These are phyloP conservation scores for Andrena marginata DNA, from an alignment of 2,888 invertebrate species.

Conservation along the genomic window DNA sequence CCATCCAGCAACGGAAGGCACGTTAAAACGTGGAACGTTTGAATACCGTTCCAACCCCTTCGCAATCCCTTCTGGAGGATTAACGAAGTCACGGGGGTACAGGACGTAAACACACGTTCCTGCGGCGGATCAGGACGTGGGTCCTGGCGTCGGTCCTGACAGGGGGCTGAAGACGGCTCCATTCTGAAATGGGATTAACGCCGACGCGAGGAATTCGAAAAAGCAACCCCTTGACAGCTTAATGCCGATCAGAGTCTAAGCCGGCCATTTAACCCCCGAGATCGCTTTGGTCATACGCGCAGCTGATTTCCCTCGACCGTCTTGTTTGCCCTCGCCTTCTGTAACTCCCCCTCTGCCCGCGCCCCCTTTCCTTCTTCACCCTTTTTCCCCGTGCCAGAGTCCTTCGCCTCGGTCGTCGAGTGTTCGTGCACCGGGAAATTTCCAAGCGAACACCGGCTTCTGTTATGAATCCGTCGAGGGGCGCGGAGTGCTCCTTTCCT, in stretches of 20 bases:
- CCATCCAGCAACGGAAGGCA: constrained; percentile 36
- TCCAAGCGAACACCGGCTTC: constrained; percentile 27
- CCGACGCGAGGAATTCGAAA: constrained; percentile 77
- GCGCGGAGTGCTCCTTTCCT: constrained; percentile 39
- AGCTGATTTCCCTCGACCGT: constrained; percentile 39
- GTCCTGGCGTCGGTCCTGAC: constrained; percentile 67
- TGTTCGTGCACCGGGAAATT: constrained; percentile 48
- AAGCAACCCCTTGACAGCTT: constrained; percentile 82
- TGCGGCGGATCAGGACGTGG: constrained; percentile 56
- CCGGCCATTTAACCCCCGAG: constrained; percentile 77
- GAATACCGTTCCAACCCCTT: constrained; percentile 64
- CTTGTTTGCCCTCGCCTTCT: constrained; percentile 54
- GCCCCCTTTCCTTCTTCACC: background rate
- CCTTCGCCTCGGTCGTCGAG: constrained; percentile 44
- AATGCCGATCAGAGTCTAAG: constrained; percentile 83
- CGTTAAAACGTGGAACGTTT: constrained; percentile 68
- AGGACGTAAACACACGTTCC: constrained; percentile 77
- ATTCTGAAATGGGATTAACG: constrained; percentile 80
- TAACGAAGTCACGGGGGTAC: constrained; percentile 76
- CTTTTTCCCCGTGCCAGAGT: constrained; percentile 42
- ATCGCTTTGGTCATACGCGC: constrained; percentile 53
- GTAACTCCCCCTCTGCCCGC: constrained; percentile 33
- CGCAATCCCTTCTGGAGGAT: constrained; percentile 57
- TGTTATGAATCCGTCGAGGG: constrained; percentile 41
- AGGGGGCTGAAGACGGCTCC: constrained; percentile 77